A percentile compares a stretch with the other conserved stretches of the same genome.
Evolutionary conservation across 2,797 vertebrate species (phyloP).

Genomic region (Fundulus diaphanus): DNA sequence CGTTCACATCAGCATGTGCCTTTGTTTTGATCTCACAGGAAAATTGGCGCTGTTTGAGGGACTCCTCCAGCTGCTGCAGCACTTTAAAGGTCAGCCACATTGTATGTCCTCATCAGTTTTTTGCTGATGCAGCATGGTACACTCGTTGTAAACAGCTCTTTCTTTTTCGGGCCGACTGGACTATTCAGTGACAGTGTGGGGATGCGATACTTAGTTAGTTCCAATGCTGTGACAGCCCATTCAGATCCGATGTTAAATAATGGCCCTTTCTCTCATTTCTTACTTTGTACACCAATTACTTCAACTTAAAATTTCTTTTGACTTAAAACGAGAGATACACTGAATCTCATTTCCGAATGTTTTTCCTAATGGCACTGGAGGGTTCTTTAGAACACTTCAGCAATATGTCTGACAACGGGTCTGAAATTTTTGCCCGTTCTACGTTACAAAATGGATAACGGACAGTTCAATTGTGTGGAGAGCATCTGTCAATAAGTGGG

Average conservation of each 20-base stretch:
- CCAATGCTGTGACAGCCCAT: conserved; percentile 48
- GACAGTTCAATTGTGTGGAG: not conserved
- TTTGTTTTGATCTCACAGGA: conserved; percentile 13
- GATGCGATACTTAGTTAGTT: conserved; percentile 69
- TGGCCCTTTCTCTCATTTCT: conserved; percentile 33
- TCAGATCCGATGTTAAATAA: conserved; percentile 51
- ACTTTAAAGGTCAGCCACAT: conserved; percentile 71
- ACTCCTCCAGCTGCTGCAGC: conserved; percentile 47
- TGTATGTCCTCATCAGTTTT: conserved; percentile 53
- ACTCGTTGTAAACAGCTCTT: conserved; percentile 68
- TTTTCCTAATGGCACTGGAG: conserved; percentile 11
- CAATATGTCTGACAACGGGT: not conserved
- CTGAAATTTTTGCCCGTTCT: not conserved
- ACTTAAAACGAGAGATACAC: not conserved
- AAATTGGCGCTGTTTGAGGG: conserved; percentile 26
- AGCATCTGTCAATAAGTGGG: too few species aligned
- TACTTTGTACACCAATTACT: conserved; percentile 59
- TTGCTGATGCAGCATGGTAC: conserved; percentile 65
- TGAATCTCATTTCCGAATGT: not conserved
- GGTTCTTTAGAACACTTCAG: not conserved
- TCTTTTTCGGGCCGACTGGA: conserved; percentile 56
- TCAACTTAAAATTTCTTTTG: conserved; percentile 48
- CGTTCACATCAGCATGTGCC: conserved; percentile 5
- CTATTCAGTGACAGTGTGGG: conserved; percentile 67
- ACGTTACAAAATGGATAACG: not conserved